Percentiles rank a stretch among this genome's conserved stretches.
These are phyloP conservation scores for Stigmatopora argus DNA, from an alignment of 2,113 vertebrate species.

Conservation along the genomic window DNA sequence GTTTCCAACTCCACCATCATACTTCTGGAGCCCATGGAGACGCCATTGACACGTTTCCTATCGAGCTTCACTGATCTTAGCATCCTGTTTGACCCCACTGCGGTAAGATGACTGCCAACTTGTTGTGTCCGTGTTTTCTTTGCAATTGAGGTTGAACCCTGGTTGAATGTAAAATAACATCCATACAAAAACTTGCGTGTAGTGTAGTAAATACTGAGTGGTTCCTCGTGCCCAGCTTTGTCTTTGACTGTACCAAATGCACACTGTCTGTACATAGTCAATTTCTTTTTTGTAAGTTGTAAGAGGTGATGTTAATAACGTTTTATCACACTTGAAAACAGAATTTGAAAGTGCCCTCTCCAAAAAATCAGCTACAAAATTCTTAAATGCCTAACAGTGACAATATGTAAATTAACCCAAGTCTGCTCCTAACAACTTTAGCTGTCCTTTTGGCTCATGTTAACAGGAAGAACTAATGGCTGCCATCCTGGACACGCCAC, in stretches of 20 bases:
- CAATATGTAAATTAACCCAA: background rate
- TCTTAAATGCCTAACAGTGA: background rate
- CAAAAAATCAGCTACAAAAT: background rate
- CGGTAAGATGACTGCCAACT: slow-evolving; percentile 42
- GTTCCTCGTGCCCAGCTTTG: background rate
- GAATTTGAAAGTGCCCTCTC: no score
- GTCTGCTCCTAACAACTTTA: background rate
- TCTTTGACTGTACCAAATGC: background rate
- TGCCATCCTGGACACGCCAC: slow-evolving; percentile 60
- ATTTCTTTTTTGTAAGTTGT: no score
- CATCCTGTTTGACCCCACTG: slow-evolving; percentile 67
- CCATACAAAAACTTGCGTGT: background rate
- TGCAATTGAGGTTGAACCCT: background rate
- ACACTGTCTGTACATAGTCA: background rate
- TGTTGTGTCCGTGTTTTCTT: background rate
- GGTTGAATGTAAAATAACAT: background rate
- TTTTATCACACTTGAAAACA: no score
- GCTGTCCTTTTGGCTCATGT: background rate
- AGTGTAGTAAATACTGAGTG: background rate
- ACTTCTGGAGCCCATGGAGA: slow-evolving; percentile 81
- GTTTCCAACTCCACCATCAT: slow-evolving; percentile 72
- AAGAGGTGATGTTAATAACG: no score
- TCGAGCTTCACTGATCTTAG: slow-evolving; percentile 68
- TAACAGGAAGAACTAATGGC: slow-evolving; percentile 65
- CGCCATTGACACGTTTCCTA: slow-evolving; percentile 74